Evolutionary conservation across 2,797 vertebrate genomes (phyloP).

Genomic region (Gymnothorax javanicus): DNA sequence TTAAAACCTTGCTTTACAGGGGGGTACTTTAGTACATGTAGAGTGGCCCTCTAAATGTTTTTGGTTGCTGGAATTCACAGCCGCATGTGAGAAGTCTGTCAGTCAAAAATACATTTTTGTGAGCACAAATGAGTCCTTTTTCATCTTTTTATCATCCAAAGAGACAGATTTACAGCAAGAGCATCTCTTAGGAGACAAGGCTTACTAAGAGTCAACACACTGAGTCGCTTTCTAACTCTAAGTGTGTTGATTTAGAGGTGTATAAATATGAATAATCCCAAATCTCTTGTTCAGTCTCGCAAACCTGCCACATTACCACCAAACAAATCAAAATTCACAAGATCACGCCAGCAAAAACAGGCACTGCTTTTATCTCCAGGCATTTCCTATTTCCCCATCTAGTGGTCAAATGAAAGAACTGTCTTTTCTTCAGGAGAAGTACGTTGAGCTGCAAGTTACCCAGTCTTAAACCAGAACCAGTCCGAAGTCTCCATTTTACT

Average conservation of each 20-base stretch:
- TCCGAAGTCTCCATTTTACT: neutral
- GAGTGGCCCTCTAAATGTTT: neutral
- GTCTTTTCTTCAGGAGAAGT: neutral
- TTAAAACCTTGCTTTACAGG: neutral
- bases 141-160: no score
- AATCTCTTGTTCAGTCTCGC: neutral
- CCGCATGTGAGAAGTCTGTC: no score
- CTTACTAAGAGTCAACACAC: neutral
- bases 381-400: neutral
- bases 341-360: neutral
- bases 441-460: neutral
- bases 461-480: neutral
- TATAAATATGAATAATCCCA: neutral
- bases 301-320: neutral
- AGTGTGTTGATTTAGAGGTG: neutral
- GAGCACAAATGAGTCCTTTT: no score
- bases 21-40: neutral
- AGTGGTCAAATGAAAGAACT: neutral
- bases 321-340: neutral
- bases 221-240: neutral
- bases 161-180: no score
- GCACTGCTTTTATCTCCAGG: neutral
- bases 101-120: no score
- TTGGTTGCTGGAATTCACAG: no score
- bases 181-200: no score